Conservation (phyloP, 2,888 invertebrate genomes). For the Parasteatoda lunata region DNA sequence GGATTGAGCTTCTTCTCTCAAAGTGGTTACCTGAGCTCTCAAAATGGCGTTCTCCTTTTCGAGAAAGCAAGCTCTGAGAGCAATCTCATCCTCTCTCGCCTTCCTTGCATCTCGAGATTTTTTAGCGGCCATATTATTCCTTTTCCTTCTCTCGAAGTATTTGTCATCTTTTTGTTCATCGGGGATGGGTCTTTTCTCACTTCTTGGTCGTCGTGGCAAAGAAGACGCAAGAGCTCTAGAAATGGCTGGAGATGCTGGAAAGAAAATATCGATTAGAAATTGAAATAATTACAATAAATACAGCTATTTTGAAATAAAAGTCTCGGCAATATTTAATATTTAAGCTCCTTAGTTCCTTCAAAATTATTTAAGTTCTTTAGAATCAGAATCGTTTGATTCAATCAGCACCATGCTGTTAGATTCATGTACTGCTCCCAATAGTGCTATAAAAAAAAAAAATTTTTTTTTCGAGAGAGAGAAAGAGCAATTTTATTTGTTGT, state of each 20-base stretch:
- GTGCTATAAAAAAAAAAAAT: no score
- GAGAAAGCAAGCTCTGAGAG: constrained; percentile 86
- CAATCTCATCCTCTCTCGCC: constrained; percentile 90
- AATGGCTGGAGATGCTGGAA: constrained; percentile 61
- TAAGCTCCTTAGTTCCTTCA: no score
- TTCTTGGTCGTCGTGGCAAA: constrained; percentile 79
- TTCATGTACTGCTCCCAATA: no score
- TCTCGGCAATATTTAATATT: no score
- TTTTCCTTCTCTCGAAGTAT: constrained; percentile 88
- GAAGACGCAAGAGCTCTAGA: constrained; percentile 70
- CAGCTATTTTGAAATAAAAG: no score
- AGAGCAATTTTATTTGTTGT: no score
- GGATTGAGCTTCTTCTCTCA: constrained; percentile 86
- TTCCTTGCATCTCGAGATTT: constrained; percentile 91
- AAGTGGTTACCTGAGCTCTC: constrained; percentile 85
- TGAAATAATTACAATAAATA: background rate
- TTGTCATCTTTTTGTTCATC: constrained; percentile 90
- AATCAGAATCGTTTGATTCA: no score
- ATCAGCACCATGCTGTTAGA: no score
- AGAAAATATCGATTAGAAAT: background rate
- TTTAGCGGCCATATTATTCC: constrained; percentile 94
- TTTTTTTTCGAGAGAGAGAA: no score
- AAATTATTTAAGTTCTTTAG: no score
- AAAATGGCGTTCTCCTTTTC: constrained; percentile 92
- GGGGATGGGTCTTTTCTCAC: constrained; percentile 90